Conservation (phyloP, 2,113 vertebrate species). For the Psettodes erumei region DNA sequence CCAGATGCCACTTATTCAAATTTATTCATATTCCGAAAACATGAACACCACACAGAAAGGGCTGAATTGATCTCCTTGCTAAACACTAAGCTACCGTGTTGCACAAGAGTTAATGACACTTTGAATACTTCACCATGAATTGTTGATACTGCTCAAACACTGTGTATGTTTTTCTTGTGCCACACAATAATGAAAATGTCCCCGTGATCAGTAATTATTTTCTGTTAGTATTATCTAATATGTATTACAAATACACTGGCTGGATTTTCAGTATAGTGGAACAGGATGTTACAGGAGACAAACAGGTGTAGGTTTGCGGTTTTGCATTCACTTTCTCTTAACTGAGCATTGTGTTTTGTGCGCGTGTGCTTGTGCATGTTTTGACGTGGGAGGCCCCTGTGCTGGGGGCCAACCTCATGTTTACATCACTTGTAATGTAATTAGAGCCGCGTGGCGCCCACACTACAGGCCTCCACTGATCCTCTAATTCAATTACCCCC, state of each 20-base stretch:
- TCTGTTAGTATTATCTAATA: constrained; percentile 9
- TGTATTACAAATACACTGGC: neutral
- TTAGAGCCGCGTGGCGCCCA: constrained; percentile 74
- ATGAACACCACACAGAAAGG: constrained; percentile 8
- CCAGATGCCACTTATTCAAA: constrained; percentile 27
- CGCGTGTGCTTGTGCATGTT: constrained; percentile 19
- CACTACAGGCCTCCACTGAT: constrained; percentile 75
- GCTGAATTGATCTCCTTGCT: constrained; percentile 3
- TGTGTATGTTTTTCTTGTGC: constrained; percentile 6
- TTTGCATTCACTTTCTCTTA: constrained; percentile 6
- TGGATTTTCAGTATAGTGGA: neutral
- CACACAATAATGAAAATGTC: constrained; percentile 1
- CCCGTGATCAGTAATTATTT: constrained; percentile 5
- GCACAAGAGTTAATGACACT: constrained; percentile 6
- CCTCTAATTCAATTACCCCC: constrained; percentile 80
- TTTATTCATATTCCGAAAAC: constrained; percentile 41
- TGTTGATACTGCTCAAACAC: neutral
- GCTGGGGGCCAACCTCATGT: constrained; percentile 72
- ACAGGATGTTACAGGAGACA: constrained; percentile 3
- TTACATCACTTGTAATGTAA: constrained; percentile 82
- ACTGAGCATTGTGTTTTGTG: neutral
- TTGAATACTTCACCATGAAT: constrained; percentile 8
- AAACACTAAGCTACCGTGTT: constrained; percentile 10
- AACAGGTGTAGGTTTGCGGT: neutral
- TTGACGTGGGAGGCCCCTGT: constrained; percentile 60